These are phyloP conservation scores for Drosophila orena DNA, from an alignment of 1,140 invertebrate genomes.

Conservation along the genomic window DNA sequence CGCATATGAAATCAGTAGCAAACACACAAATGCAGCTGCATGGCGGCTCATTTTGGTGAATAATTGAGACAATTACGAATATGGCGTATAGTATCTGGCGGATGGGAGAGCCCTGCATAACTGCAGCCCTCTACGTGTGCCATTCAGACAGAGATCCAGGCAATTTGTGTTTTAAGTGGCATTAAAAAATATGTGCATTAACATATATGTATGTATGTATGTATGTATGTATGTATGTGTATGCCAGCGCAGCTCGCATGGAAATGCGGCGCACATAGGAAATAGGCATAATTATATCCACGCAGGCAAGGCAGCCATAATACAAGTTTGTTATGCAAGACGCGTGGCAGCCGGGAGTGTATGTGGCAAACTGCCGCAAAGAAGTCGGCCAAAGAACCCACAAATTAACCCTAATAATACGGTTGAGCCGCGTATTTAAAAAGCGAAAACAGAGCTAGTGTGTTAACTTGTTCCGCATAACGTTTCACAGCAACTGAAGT, in stretches of 20 bases:
- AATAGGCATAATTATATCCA: constrained; percentile 41
- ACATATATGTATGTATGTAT: constrained; percentile 26
- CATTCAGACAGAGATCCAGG: constrained; percentile 46
- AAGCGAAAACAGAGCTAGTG: neutral
- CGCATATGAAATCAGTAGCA: constrained; percentile 75
- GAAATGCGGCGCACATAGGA: constrained; percentile 35
- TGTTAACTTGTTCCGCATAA: too few species aligned
- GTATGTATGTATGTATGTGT: constrained; percentile 22
- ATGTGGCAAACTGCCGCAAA: neutral
- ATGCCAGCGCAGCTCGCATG: neutral
- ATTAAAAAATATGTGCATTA: constrained; percentile 50
- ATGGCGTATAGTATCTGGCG: constrained; percentile 47
- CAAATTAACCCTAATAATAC: constrained; percentile 1
- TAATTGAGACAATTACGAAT: constrained; percentile 82
- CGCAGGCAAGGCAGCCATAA: constrained; percentile 11
- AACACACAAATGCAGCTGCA: constrained; percentile 49
- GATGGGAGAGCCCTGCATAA: neutral
- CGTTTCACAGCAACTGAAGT: too few species aligned
- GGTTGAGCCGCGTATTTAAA: neutral
- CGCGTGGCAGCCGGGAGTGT: constrained; percentile 11
- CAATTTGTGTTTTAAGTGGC: constrained; percentile 61
- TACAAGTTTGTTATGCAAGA: constrained; percentile 21
- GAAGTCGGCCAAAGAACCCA: constrained; percentile 1
- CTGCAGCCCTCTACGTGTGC: constrained; percentile 22
- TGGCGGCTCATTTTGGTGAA: constrained; percentile 79